A percentile compares a stretch with the other conserved stretches of the same genome.
phyloP scores from a whole-genome alignment of 2,888 invertebrate species.

The Drosophila buzzatii region DNA sequence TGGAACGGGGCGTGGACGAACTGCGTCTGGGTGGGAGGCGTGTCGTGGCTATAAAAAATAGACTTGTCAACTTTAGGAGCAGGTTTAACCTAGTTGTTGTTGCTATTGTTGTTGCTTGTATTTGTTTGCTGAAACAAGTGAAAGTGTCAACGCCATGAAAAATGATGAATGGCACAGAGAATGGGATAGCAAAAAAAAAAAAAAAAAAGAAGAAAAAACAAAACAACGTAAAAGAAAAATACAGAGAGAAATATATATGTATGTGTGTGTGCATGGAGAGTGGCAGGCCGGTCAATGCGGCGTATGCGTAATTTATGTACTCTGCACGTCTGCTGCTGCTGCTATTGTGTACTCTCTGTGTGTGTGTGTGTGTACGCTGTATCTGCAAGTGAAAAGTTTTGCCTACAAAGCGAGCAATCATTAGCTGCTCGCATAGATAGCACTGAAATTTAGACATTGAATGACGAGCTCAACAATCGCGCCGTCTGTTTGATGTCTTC shows the following conservation, averaged over 20 bases:
- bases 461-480: constrained; percentile 32
- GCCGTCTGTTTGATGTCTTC: not conserved
- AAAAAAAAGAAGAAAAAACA: not conserved
- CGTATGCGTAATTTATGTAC: constrained; percentile 78
- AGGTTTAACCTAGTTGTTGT: constrained; percentile 15
- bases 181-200: constrained; percentile 38
- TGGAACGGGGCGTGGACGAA: constrained; percentile 4
- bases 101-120: constrained; percentile 28
- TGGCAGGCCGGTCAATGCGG: constrained; percentile 62
- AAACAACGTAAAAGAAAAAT: constrained; percentile 7
- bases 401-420: constrained; percentile 42
- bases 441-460: constrained; percentile 35
- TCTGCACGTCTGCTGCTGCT: constrained; percentile 24
- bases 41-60: constrained; percentile 60
- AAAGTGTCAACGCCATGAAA: constrained; percentile 79
- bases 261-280: constrained; percentile 38
- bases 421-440: constrained; percentile 51
- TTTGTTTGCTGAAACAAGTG: constrained; percentile 77
- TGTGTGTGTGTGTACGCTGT: too few species aligned
- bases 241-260: constrained; percentile 20
- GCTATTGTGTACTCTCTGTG: not conserved
- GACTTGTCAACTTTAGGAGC: constrained; percentile 70
- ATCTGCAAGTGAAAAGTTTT: constrained; percentile 63
- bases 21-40: constrained; percentile 3
- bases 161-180: constrained; percentile 74